These are phyloP conservation scores for Parotia lawesii DNA, from an alignment of 2,113 vertebrate species.

Conservation along the genomic window DNA sequence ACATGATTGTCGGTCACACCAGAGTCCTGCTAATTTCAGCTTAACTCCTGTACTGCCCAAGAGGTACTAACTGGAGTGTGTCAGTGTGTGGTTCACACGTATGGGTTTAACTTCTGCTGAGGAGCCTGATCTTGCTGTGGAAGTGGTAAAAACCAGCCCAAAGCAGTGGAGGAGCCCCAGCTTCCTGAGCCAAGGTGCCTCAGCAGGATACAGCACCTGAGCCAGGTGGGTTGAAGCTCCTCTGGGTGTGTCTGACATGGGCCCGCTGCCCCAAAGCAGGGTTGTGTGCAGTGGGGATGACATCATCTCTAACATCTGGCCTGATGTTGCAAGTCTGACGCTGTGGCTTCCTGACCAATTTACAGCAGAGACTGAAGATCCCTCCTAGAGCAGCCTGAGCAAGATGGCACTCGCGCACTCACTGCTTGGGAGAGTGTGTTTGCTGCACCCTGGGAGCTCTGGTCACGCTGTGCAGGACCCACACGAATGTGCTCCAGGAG, in stretches of 20 bases:
- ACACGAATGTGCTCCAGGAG: rapidly evolving
- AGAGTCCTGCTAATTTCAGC: background rate
- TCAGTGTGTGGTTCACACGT: rapidly evolving
- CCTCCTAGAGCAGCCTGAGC: background rate
- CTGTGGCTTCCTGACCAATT: background rate
- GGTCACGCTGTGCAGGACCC: rapidly evolving
- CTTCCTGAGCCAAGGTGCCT: background rate
- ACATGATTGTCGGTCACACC: rapidly evolving
- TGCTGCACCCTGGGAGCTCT: rapidly evolving
- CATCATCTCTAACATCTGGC: background rate
- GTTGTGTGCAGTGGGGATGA: background rate
- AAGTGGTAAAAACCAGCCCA: background rate
- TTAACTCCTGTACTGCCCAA: background rate
- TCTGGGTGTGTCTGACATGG: rapidly evolving
- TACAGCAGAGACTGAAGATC: background rate
- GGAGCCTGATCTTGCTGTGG: background rate
- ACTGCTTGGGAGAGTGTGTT: background rate
- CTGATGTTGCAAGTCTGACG: background rate
- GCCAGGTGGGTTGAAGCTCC: rapidly evolving
- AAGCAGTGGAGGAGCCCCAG: background rate
- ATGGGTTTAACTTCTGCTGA: background rate
- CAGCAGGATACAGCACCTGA: background rate
- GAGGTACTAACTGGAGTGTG: background rate
- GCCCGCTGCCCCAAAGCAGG: rapidly evolving
- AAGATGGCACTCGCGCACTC: rapidly evolving